Evolutionary conservation across 2,113 vertebrate genomes (phyloP).

Genomic region (Ceyx melanurus): DNA sequence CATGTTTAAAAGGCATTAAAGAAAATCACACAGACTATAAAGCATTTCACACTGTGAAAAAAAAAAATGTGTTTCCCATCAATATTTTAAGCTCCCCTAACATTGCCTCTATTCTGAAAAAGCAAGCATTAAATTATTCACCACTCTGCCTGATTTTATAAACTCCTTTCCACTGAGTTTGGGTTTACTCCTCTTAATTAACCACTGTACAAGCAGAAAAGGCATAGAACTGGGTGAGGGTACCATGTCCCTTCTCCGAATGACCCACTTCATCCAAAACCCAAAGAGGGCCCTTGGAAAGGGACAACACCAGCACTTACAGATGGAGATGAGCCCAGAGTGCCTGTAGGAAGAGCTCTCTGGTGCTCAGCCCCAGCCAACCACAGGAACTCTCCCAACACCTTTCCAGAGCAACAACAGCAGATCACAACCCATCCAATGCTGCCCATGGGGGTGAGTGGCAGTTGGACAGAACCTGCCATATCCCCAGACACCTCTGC

Average conservation of each 20-base stretch:
- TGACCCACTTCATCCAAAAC: fast-evolving
- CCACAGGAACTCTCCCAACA: not conserved
- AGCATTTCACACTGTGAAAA: conserved; percentile 33
- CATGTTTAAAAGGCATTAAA: conserved; percentile 26
- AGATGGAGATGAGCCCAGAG: not conserved
- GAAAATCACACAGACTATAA: conserved; percentile 24
- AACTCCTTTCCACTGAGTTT: not conserved
- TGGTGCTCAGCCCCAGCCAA: not conserved
- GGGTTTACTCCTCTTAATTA: conserved; percentile 31
- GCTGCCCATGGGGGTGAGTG: not conserved
- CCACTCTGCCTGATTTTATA: conserved; percentile 30
- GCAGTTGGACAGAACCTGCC: not conserved
- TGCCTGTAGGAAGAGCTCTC: not conserved
- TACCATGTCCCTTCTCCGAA: fast-evolving
- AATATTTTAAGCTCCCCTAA: conserved; percentile 64
- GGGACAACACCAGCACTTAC: not conserved
- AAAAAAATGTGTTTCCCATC: conserved; percentile 30
- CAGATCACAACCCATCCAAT: fast-evolving
- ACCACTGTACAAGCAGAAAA: not conserved
- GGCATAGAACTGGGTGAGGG: not conserved
- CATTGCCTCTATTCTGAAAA: conserved; percentile 22
- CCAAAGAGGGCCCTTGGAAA: not conserved
- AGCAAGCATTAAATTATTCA: conserved; percentile 71
- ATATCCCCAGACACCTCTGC: not conserved
- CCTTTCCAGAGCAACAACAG: not conserved